Conservation (phyloP, 2,888 invertebrate genomes). For the Glaucopsyche alexis region DNA sequence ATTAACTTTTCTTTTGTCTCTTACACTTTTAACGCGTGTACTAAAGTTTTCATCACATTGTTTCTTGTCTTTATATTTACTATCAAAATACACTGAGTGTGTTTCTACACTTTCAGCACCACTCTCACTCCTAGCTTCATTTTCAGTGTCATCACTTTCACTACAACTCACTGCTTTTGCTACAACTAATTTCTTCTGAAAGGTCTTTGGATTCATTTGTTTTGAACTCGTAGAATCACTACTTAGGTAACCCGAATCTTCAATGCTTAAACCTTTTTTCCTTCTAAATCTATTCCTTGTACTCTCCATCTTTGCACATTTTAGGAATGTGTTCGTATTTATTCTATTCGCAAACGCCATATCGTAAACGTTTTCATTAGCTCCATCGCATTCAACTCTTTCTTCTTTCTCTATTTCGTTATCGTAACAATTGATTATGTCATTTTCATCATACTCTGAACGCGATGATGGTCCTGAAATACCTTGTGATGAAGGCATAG, state of each 20-base stretch:
- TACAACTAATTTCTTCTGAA: constrained; percentile 64
- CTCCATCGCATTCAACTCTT: not conserved
- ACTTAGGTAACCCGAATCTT: constrained; percentile 92
- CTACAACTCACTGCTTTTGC: constrained; percentile 81
- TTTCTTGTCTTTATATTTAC: constrained; percentile 81
- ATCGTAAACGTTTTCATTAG: constrained; percentile 24
- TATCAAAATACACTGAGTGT: constrained; percentile 89
- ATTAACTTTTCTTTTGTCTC: constrained; percentile 39
- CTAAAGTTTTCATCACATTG: constrained; percentile 50
- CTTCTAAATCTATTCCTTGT: constrained; percentile 55
- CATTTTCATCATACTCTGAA: constrained; percentile 73
- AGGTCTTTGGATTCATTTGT: constrained; percentile 44
- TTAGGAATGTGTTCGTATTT: constrained; percentile 68
- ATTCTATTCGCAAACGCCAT: constrained; percentile 47
- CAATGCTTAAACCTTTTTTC: constrained; percentile 70
- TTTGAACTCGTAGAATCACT: constrained; percentile 86
- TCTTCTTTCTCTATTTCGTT: constrained; percentile 20
- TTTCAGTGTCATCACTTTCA: constrained; percentile 89
- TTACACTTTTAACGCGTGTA: constrained; percentile 38
- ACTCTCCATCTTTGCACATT: constrained; percentile 53
- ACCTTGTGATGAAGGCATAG: constrained; percentile 17
- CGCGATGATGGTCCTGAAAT: constrained; percentile 57
- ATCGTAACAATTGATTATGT: constrained; percentile 41
- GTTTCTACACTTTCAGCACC: constrained; percentile 93
- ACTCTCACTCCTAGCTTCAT: constrained; percentile 91